Percentiles rank a stretch among this genome's conserved stretches.
Conservation (phyloP, 2,113 vertebrate genomes). For the Burhinus bistriatus region DNA sequence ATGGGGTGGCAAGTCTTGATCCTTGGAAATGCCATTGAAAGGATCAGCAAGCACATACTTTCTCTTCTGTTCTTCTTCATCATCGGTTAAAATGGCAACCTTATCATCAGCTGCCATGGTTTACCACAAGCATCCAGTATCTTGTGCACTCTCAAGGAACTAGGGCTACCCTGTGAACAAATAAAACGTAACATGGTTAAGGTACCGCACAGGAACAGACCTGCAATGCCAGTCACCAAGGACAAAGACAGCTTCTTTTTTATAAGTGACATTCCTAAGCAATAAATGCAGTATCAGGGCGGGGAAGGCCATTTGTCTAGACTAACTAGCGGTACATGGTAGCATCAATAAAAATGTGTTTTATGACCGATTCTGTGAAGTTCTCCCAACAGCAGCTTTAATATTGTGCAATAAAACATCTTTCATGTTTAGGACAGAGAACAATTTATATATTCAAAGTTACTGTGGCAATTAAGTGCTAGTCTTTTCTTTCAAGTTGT, state of each 20-base stretch:
- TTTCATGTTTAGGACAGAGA: neutral
- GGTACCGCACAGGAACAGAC: neutral
- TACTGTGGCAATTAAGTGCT: neutral
- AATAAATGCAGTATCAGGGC: neutral
- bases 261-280: neutral
- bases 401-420: neutral
- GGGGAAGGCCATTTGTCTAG: neutral
- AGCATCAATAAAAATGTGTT: neutral
- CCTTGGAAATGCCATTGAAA: conserved; percentile 80
- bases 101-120: conserved; percentile 92
- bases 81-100: conserved; percentile 92
- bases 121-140: conserved; percentile 31
- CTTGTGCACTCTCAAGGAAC: neutral
- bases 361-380: neutral
- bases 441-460: neutral
- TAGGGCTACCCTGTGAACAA: conserved; percentile 53
- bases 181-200: conserved; percentile 3
- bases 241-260: neutral
- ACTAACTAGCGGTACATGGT: neutral
- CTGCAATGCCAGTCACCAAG: neutral
- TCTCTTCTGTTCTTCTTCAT: conserved; percentile 94
- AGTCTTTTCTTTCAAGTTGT: neutral
- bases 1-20: conserved; percentile 36
- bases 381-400: neutral
- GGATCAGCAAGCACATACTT: conserved; percentile 88